phyloP scores from a whole-genome alignment of 2,888 invertebrate genomes.

The Bembecia ichneumoniformis region DNA sequence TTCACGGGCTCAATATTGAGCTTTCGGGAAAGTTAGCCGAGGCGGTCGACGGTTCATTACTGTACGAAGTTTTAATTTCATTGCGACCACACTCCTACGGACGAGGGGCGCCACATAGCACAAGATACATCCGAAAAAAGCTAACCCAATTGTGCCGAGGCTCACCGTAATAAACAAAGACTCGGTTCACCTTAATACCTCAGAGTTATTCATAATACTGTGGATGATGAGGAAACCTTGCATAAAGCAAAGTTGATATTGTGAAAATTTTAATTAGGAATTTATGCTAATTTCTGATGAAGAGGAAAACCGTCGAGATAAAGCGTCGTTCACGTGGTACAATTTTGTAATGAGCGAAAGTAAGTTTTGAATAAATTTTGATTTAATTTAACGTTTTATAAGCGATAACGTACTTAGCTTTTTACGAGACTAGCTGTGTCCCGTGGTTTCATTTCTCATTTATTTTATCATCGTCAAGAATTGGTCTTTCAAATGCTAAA shows the following conservation, averaged over 20 bases:
- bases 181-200: neutral
- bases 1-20: neutral
- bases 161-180: too few species aligned
- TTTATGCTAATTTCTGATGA: conserved; percentile 37
- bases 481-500: too few species aligned
- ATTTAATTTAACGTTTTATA: neutral
- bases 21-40: neutral
- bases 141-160: too few species aligned
- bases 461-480: too few species aligned
- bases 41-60: neutral
- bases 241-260: conserved; percentile 7
- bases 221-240: neutral
- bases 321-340: conserved; percentile 25
- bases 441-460: too few species aligned
- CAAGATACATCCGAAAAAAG: too few species aligned
- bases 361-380: conserved; percentile 14
- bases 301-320: conserved; percentile 14
- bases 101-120: too few species aligned
- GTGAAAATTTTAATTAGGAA: conserved; percentile 35
- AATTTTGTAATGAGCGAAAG: conserved; percentile 26
- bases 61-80: neutral
- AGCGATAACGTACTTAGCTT: conserved; percentile 22
- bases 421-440: too few species aligned
- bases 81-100: neutral
- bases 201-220: neutral